A percentile compares a stretch with the other conserved stretches of the same genome.
Evolutionary conservation across 2,113 vertebrate genomes (phyloP).

Genomic region (Daphoenositta chrysoptera): DNA sequence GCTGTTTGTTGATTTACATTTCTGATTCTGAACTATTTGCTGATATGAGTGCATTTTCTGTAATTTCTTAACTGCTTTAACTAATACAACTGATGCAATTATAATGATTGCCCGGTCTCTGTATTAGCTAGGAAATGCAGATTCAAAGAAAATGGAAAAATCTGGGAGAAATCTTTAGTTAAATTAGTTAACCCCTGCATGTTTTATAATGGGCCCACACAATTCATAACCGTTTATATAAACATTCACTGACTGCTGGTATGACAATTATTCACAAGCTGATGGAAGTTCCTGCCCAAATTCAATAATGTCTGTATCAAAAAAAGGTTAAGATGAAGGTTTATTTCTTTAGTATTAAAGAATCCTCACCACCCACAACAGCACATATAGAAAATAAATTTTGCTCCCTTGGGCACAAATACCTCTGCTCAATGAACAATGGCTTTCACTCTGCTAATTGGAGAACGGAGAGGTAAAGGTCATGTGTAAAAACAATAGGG

Average conservation of each 20-base stretch:
- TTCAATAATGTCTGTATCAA: slow-evolving; percentile 36
- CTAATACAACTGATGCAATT: neutral
- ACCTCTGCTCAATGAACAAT: slow-evolving; percentile 65
- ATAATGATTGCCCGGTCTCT: neutral
- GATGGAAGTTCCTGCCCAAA: slow-evolving; percentile 11
- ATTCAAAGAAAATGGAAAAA: neutral
- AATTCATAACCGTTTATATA: neutral
- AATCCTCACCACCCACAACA: slow-evolving; percentile 16
- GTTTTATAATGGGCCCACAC: neutral
- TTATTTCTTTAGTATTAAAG: slow-evolving; percentile 43
- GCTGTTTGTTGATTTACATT: neutral
- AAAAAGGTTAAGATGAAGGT: slow-evolving; percentile 33
- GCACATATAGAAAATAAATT: slow-evolving; percentile 34
- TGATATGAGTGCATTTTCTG: neutral
- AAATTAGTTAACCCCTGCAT: neutral
- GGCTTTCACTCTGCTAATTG: slow-evolving; percentile 59
- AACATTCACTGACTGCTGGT: neutral
- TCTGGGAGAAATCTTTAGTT: neutral
- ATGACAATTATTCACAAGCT: neutral
- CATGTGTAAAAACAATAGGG: slow-evolving; percentile 72
- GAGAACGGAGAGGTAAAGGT: slow-evolving; percentile 61
- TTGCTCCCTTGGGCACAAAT: slow-evolving; percentile 40
- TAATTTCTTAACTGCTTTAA: neutral
- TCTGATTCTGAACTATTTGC: neutral
- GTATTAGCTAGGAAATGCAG: neutral